These are phyloP conservation scores for Cynopterus sphinx DNA, from an alignment of 2,797 vertebrate species.

Conservation along the genomic window DNA sequence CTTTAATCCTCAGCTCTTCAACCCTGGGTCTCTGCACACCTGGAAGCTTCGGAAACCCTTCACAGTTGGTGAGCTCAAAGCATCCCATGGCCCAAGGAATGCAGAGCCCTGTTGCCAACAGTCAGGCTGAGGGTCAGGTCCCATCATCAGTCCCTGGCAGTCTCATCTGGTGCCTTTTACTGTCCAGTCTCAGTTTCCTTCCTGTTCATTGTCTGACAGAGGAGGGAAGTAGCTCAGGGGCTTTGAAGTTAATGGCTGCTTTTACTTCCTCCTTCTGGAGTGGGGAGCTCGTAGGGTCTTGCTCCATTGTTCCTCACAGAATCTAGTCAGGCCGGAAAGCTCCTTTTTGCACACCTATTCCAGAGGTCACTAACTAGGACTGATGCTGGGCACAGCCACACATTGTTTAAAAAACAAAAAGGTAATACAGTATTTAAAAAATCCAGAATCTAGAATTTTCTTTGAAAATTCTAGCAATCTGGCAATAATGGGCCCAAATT, in stretches of 20 bases:
- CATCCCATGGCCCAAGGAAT: background rate
- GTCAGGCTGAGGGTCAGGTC: background rate
- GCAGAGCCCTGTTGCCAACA: background rate
- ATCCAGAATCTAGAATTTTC: background rate
- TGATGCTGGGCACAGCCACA: background rate
- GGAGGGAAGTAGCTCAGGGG: background rate
- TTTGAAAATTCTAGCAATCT: background rate
- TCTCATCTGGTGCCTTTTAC: conserved; percentile 55
- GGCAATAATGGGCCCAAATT: background rate
- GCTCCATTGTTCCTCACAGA: background rate
- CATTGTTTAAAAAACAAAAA: background rate
- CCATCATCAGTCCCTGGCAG: background rate
- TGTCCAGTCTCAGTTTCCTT: conserved; percentile 63
- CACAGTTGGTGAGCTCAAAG: background rate
- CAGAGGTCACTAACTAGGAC: background rate
- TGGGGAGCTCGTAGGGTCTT: background rate
- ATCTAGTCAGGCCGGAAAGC: background rate
- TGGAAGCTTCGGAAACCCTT: background rate
- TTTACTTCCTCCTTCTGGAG: conserved; percentile 56
- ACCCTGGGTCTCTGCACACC: background rate
- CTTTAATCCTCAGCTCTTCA: background rate
- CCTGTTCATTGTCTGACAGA: conserved; percentile 71
- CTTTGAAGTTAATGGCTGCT: conserved; percentile 76
- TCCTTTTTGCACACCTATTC: background rate
- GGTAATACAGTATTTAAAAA: background rate